Evolutionary conservation across 2,888 invertebrate genomes (phyloP).

Genomic region (Craniophora ligustri): DNA sequence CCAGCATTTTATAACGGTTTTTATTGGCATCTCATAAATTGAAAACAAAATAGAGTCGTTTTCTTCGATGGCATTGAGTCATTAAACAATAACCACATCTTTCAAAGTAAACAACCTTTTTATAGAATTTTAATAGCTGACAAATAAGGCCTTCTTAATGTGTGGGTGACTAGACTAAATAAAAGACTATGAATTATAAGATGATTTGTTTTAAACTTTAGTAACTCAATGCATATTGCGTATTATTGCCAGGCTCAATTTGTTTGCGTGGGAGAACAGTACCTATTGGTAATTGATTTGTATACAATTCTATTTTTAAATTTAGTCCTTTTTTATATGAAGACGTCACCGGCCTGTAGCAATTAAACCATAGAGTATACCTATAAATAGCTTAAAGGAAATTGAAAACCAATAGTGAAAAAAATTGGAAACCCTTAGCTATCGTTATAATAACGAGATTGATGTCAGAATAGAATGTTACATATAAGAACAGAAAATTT

Average conservation of each 20-base stretch:
- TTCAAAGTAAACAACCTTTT: background rate
- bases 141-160: background rate
- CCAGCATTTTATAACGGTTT: constrained; percentile 7
- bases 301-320: background rate
- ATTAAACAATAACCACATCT: background rate
- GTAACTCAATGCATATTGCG: background rate
- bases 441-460: too few species aligned
- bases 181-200: too few species aligned
- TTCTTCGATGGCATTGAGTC: background rate
- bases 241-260: background rate
- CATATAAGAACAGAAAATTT: too few species aligned
- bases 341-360: background rate
- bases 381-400: too few species aligned
- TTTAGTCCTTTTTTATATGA: background rate
- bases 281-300: constrained; percentile 8
- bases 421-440: too few species aligned
- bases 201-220: too few species aligned
- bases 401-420: too few species aligned
- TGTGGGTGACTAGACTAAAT: background rate
- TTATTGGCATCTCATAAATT: constrained; percentile 20
- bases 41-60: constrained; percentile 19
- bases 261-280: background rate
- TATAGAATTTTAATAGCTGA: background rate
- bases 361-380: background rate
- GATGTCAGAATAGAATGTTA: too few species aligned